phyloP scores from a whole-genome alignment of 37 sponge, comb jelly and placozoan species.

The Dysidea cf. avara region DNA sequence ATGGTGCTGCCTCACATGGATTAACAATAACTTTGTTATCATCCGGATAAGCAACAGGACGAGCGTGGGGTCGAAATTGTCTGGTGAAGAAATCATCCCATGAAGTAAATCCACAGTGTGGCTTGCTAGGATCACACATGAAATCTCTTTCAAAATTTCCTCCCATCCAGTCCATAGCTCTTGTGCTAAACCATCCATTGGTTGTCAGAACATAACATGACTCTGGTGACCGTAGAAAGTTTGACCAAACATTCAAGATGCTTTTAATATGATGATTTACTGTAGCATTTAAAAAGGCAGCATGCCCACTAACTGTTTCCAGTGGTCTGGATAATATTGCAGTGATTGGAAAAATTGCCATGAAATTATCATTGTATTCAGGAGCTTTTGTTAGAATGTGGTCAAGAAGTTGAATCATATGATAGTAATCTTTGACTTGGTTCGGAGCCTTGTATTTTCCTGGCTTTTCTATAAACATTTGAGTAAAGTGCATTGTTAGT shows the following conservation, averaged over 20 bases:
- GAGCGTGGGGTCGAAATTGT: constrained; percentile 28
- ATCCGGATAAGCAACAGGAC: constrained; percentile 38
- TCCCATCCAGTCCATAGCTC: constrained; percentile 19
- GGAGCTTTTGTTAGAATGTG: constrained; percentile 37
- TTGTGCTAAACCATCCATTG: constrained; percentile 27
- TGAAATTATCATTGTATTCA: constrained; percentile 1
- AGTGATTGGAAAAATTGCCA: constrained; percentile 51
- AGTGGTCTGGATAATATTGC: constrained; percentile 37
- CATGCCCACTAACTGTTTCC: constrained; percentile 30
- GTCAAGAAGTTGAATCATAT: no score
- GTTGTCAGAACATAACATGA: constrained; percentile 46
- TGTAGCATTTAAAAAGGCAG: constrained; percentile 30
- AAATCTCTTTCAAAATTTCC: constrained; percentile 11
- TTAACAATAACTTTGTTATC: no score
- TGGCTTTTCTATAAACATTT: constrained; percentile 27
- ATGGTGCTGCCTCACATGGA: constrained; percentile 48
- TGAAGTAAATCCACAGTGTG: no score
- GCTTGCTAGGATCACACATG: no score
- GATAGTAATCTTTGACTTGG: constrained; percentile 27
- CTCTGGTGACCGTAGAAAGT: constrained; percentile 10
- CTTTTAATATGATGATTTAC: constrained; percentile 40
- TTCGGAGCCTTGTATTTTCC: background rate
- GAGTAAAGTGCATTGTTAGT: constrained; percentile 15
- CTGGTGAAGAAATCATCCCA: constrained; percentile 48
- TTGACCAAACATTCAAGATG: constrained; percentile 27